Evolutionary conservation across 1,140 invertebrate genomes (phyloP), one percentile per base, ranked within the genome.

Genomic region (Microplitis mediator): DNA sequence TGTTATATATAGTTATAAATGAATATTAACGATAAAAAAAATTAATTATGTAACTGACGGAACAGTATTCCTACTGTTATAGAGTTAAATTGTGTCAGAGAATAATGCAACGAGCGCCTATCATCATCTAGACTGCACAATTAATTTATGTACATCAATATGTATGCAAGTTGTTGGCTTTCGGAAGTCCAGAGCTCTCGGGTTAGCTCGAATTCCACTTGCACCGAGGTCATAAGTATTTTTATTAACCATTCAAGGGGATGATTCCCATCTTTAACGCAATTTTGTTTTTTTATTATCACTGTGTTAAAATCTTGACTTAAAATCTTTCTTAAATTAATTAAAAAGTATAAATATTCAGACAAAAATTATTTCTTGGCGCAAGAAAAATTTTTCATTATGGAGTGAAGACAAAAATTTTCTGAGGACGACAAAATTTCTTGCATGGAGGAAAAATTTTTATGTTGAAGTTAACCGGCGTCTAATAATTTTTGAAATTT

Each of bases 101-200:
- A 66, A 72, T 72, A 64, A 72, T 72, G 62, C 62, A 52, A 62
- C 45, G 35, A 69, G 56, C 35, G 56, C 67, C 36, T 39, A 16
- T 39, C 14, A 66, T 52, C 50, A 60, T 31, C 32, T 39, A 60
- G 71, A 75, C 71, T 74, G 69, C 62, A 54, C 66, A 72, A 66
- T 76, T 72, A 71, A 76, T 73, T 74, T 78, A 76, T 73, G 74
- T 74, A 74, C 73, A 76, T 75, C 62, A 76, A 78, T 76, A 75
- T 78, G 61, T 73, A 75, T 68, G 39, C 8, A 14, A 32, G 52
- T 52, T 45, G 39, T 45, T 63, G 51, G 58, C 66, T 70, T 60
- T 70, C 71, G 63, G 60, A 67, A 72, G 70, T 72, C 62, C 65
- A 67, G 23, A 58, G 16, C 31, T 36, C 63, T 45, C 69, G 61